phyloP scores from a whole-genome alignment of 1,140 invertebrate genomes.

The Pogonomyrmex californicus region DNA sequence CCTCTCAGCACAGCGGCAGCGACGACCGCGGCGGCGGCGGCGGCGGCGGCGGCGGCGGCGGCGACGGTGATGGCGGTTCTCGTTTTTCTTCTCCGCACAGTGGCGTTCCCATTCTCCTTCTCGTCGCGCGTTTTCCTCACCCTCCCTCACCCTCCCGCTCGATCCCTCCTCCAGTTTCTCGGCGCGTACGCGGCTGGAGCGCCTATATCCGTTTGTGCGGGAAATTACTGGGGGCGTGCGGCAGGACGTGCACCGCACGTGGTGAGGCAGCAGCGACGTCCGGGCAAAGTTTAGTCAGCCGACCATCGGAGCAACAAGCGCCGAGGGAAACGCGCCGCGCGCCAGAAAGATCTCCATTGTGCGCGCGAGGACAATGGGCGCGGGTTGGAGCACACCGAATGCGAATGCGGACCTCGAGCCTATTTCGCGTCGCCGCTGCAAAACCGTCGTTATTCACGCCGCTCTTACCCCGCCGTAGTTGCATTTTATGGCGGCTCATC shows the following conservation, averaged over 20 bases:
- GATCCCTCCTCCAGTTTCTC: background rate
- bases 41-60: background rate
- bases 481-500: background rate
- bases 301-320: conserved; percentile 72
- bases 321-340: conserved; percentile 12
- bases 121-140: background rate
- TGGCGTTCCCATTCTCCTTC: background rate
- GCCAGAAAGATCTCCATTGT: conserved; percentile 75
- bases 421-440: conserved; percentile 67
- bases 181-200: conserved; percentile 5
- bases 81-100: conserved; percentile 10
- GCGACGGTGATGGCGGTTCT: background rate
- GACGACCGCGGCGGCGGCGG: background rate
- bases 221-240: conserved; percentile 65
- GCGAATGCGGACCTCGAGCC: conserved; percentile 68
- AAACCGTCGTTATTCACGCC: conserved; percentile 2
- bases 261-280: conserved; percentile 54
- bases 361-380: conserved; percentile 62
- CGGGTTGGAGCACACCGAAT: conserved; percentile 62
- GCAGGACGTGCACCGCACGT: conserved; percentile 63
- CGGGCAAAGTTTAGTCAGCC: conserved; percentile 74
- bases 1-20: background rate
- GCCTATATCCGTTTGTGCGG: conserved; percentile 66
- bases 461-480: background rate
- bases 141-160: background rate